phyloP scores from a whole-genome alignment of 2,888 invertebrate species.

The Drosophila neonasuta region DNA sequence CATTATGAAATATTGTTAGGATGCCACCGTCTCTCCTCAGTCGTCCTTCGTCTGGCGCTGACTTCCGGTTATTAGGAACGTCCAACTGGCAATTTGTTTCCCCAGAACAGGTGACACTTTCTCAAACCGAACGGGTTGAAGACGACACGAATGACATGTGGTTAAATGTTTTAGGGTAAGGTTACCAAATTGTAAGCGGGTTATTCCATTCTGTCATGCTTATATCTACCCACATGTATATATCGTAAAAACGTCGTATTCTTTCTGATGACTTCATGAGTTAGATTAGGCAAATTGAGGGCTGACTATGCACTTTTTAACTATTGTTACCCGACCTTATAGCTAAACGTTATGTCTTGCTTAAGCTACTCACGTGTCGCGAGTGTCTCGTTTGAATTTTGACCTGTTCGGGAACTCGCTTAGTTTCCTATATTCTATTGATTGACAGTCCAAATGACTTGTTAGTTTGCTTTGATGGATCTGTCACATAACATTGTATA shows the following conservation, averaged over 20 bases:
- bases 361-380: constrained; percentile 8
- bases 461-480: constrained; percentile 17
- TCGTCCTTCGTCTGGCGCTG: constrained; percentile 19
- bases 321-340: background rate
- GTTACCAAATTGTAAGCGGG: constrained; percentile 31
- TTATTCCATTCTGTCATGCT: constrained; percentile 61
- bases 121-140: constrained; percentile 68
- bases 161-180: constrained; percentile 43
- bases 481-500: background rate
- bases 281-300: constrained; percentile 38
- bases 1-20: constrained; percentile 72
- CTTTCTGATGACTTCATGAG: constrained; percentile 62
- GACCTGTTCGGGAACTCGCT: background rate
- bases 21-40: constrained; percentile 46
- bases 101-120: constrained; percentile 69
- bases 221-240: constrained; percentile 3
- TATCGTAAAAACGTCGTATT: background rate
- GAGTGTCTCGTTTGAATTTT: constrained; percentile 10
- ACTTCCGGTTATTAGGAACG: constrained; percentile 50
- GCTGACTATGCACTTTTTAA: constrained; percentile 55
- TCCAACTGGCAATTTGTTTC: constrained; percentile 62
- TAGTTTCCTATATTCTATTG: constrained; percentile 14
- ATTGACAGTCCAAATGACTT: constrained; percentile 44
- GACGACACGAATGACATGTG: constrained; percentile 60
- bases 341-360: constrained; percentile 22